phyloP scores from a whole-genome alignment of 2,113 vertebrate species.

The Sinosuthora webbiana region DNA sequence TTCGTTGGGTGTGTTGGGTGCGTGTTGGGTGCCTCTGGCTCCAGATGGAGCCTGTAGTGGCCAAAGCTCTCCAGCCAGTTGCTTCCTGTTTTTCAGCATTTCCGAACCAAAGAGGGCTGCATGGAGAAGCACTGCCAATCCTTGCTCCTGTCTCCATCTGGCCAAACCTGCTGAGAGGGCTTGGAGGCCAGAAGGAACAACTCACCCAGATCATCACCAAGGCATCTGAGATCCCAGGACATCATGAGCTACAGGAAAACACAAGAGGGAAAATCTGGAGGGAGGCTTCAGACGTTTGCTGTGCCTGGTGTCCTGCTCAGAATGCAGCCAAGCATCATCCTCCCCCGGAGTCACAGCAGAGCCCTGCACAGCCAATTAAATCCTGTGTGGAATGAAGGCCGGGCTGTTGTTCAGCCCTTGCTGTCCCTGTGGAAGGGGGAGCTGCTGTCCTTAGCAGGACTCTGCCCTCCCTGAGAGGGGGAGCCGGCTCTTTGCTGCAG shows the following conservation, averaged over 20 bases:
- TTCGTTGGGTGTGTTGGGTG: neutral
- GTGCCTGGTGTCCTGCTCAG: neutral
- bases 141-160: neutral
- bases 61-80: neutral
- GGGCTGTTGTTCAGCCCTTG: neutral
- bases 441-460: neutral
- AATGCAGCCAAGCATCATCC: neutral
- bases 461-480: neutral
- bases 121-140: neutral
- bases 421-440: neutral
- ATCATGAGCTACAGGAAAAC: rapidly evolving
- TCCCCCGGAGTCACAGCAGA: neutral
- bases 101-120: neutral
- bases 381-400: rapidly evolving
- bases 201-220: neutral
- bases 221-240: neutral
- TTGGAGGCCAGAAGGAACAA: neutral
- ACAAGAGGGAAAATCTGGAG: too few species aligned
- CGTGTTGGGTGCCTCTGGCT: neutral
- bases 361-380: neutral
- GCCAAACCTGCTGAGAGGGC: neutral
- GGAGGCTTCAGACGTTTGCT: neutral
- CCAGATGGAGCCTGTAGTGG: neutral
- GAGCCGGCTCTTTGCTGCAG: neutral
- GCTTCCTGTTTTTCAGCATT: neutral